These are phyloP conservation scores for Electrona antarctica DNA, from an alignment of 2,113 vertebrate genomes.

Conservation along the genomic window DNA sequence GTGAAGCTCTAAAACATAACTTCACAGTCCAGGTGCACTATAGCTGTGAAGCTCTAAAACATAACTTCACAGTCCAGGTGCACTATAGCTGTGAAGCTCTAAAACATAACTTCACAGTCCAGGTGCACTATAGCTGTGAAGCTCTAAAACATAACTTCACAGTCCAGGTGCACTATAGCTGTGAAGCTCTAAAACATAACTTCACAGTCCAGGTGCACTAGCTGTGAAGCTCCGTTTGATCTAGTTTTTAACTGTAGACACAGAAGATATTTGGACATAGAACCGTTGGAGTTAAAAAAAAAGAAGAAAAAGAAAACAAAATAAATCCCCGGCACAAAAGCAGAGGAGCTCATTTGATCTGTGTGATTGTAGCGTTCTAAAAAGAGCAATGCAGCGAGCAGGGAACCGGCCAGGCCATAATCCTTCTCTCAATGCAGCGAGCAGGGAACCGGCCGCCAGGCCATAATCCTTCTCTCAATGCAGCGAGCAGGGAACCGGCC, in stretches of 20 bases:
- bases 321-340: constrained; percentile 48
- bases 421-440: too few relatives aligned
- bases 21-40: background rate
- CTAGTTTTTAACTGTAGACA: constrained; percentile 21
- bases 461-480: too few relatives aligned
- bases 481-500: too few relatives aligned
- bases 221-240: background rate
- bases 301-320: constrained; percentile 19
- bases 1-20: background rate
- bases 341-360: constrained; percentile 43
- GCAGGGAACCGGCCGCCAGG: too few relatives aligned
- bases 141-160: background rate
- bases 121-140: background rate
- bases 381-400: too few relatives aligned
- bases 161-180: too few relatives aligned
- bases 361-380: too few relatives aligned
- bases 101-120: background rate
- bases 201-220: too few relatives aligned
- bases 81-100: background rate
- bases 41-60: background rate
- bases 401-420: too few relatives aligned
- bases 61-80: constrained; percentile 2
- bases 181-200: constrained; percentile 2
- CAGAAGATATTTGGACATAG: constrained; percentile 30
- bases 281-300: background rate